Evolutionary conservation across 2,113 vertebrate genomes (phyloP).

Genomic region (Phodopus roborovskii): DNA sequence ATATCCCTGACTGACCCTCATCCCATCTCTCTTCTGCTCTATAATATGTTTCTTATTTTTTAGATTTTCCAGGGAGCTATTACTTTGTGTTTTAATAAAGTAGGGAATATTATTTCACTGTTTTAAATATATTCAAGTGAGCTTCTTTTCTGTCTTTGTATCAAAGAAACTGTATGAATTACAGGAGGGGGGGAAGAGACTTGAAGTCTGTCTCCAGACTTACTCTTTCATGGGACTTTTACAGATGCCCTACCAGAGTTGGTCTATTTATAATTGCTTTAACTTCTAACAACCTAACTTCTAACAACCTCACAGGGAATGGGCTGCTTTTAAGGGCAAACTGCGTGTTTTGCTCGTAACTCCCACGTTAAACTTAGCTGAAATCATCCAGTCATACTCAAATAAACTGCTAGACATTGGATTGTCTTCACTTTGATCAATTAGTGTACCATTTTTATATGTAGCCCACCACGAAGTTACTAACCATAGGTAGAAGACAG

Average conservation of each 20-base stretch:
- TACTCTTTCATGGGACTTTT: not conserved
- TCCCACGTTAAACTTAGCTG: not conserved
- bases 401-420: not conserved
- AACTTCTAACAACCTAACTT: not conserved
- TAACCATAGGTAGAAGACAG: not conserved
- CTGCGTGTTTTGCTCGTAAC: not conserved
- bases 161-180: not conserved
- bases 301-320: no score
- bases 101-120: not conserved
- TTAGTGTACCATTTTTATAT: no score
- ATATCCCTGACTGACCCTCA: no score
- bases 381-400: not conserved
- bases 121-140: not conserved
- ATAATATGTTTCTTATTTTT: not conserved
- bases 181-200: not conserved
- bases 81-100: conserved; percentile 2
- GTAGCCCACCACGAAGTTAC: not conserved
- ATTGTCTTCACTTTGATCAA: not conserved
- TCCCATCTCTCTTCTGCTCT: no score
- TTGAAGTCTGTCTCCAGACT: not conserved
- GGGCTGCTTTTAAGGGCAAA: not conserved
- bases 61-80: not conserved
- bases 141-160: not conserved
- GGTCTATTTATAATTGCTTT: not conserved
- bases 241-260: not conserved